A percentile compares a stretch with the other conserved stretches of the same genome.
These are phyloP conservation scores for Cyaniris semiargus DNA, from an alignment of 2,888 invertebrate species.

Conservation along the genomic window DNA sequence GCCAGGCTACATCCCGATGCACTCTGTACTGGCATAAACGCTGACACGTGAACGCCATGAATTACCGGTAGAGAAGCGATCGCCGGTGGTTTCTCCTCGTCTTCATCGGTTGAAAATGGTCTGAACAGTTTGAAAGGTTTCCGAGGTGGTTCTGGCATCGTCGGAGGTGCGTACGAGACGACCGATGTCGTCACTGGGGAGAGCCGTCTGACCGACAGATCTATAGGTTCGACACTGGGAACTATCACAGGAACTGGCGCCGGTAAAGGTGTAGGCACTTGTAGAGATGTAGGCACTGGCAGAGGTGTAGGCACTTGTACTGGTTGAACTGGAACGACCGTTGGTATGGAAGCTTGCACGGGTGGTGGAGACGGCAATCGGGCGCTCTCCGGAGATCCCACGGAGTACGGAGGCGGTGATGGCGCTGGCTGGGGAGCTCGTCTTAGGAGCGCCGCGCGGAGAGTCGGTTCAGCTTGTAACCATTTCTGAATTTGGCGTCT, in stretches of 20 bases:
- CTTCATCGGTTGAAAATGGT: constrained; percentile 86
- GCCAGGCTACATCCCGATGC: constrained; percentile 65
- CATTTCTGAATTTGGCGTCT: constrained; percentile 95
- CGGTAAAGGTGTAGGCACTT: constrained; percentile 48
- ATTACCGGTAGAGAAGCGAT: constrained; percentile 64
- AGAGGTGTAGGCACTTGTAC: constrained; percentile 50
- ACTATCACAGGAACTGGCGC: constrained; percentile 52
- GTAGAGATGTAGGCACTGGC: constrained; percentile 47
- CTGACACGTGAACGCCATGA: constrained; percentile 66
- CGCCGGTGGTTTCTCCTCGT: constrained; percentile 61
- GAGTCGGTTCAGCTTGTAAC: constrained; percentile 90
- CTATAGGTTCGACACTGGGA: constrained; percentile 61
- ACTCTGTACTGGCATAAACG: constrained; percentile 73
- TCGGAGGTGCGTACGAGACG: constrained; percentile 47
- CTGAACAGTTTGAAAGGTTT: constrained; percentile 88
- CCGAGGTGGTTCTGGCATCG: constrained; percentile 60
- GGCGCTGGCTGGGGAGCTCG: constrained; percentile 74
- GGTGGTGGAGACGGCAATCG: constrained; percentile 71
- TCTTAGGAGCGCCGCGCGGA: constrained; percentile 85
- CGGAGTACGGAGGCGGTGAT: constrained; percentile 71
- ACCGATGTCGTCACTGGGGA: constrained; percentile 49
- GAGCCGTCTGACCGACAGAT: constrained; percentile 62
- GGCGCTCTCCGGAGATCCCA: constrained; percentile 70
- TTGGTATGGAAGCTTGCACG: constrained; percentile 52
- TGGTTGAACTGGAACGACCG: constrained; percentile 44